These are phyloP conservation scores for Hecatera dysodea DNA, from an alignment of 2,888 invertebrate species.

Conservation along the genomic window DNA sequence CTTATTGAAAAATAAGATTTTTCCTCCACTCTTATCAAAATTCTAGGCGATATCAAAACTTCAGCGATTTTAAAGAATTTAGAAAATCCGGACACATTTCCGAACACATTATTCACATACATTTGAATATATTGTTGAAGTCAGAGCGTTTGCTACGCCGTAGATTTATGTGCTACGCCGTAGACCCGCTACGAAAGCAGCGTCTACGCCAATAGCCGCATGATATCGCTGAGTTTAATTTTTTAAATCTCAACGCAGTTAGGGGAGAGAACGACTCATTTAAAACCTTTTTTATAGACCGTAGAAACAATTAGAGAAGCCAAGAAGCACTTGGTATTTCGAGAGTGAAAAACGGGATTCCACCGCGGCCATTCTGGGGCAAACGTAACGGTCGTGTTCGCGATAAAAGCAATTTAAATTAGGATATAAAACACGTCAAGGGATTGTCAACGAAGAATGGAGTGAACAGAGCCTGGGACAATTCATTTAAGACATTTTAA, in stretches of 20 bases:
- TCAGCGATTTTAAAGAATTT: slow-evolving; percentile 54
- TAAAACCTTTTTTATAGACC: slow-evolving; percentile 69
- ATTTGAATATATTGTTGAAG: slow-evolving; percentile 63
- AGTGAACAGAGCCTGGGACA: slow-evolving; percentile 74
- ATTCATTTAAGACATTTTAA: slow-evolving; percentile 83
- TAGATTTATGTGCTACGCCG: slow-evolving; percentile 65
- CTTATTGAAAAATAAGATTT: not conserved
- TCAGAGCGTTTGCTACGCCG: slow-evolving; percentile 58
- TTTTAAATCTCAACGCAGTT: slow-evolving; percentile 53
- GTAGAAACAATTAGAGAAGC: slow-evolving; percentile 77
- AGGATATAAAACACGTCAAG: slow-evolving; percentile 86
- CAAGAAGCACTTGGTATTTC: slow-evolving; percentile 76
- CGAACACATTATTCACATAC: slow-evolving; percentile 62
- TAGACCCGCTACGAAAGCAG: slow-evolving; percentile 46
- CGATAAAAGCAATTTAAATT: slow-evolving; percentile 83
- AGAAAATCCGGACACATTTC: slow-evolving; percentile 52
- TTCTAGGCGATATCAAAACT: slow-evolving; percentile 41
- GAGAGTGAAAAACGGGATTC: slow-evolving; percentile 79
- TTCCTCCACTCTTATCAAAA: slow-evolving; percentile 12
- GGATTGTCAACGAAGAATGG: slow-evolving; percentile 83
- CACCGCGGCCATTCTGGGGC: slow-evolving; percentile 72
- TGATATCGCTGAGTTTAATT: slow-evolving; percentile 44
- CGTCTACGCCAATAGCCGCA: slow-evolving; percentile 35
- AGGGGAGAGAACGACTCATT: slow-evolving; percentile 51
- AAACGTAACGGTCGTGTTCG: slow-evolving; percentile 78